Percentiles rank a stretch among this genome's conserved stretches.
These are phyloP conservation scores for Cantharis rustica DNA, from an alignment of 2,888 invertebrate species.

Conservation along the genomic window DNA sequence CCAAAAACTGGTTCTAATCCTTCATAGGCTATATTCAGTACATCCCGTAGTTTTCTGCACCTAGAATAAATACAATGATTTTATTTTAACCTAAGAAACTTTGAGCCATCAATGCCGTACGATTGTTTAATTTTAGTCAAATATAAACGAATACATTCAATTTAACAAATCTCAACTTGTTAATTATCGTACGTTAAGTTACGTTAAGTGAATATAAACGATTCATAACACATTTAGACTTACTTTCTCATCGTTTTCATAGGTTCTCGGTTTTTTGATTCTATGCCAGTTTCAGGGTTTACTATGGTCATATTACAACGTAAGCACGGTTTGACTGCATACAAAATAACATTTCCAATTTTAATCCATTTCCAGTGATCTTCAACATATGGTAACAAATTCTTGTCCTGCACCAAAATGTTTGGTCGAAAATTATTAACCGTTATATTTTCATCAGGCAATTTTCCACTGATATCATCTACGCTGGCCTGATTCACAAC, in stretches of 20 bases:
- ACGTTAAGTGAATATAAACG: too few species aligned
- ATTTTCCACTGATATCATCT: constrained; percentile 57
- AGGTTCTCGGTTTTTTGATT: constrained; percentile 57
- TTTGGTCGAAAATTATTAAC: constrained; percentile 62
- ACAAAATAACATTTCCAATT: constrained; percentile 59
- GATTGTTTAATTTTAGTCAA: too few species aligned
- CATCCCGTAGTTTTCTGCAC: not conserved
- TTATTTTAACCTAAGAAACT: too few species aligned
- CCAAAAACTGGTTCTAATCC: not conserved
- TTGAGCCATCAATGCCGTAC: too few species aligned
- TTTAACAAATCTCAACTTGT: too few species aligned
- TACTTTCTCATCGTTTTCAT: constrained; percentile 61
- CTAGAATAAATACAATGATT: too few species aligned
- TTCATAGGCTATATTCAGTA: not conserved
- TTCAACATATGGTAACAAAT: constrained; percentile 55
- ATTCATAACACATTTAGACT: constrained; percentile 30
- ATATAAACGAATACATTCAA: too few species aligned
- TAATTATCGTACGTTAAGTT: too few species aligned
- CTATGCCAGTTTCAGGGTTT: constrained; percentile 57
- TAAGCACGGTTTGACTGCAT: constrained; percentile 61
- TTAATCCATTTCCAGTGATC: constrained; percentile 64
- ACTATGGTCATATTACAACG: constrained; percentile 57
- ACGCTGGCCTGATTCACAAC: constrained; percentile 60
- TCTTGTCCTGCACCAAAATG: constrained; percentile 58
- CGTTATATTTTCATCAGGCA: constrained; percentile 51